Evolutionary conservation across 2,797 vertebrate genomes (phyloP).

Genomic region (Halcyon leucocephala): DNA sequence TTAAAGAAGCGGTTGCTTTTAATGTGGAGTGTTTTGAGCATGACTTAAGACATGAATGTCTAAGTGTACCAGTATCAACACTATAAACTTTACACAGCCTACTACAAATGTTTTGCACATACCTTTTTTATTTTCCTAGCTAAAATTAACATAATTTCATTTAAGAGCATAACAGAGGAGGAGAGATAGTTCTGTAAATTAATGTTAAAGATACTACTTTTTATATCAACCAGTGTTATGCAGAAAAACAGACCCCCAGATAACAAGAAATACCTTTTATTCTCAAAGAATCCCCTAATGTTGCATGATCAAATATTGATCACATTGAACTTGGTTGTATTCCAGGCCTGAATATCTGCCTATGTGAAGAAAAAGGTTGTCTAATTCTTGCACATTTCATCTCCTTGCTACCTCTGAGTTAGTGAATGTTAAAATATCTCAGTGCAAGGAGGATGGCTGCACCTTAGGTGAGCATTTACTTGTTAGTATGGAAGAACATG

Average conservation of each 20-base stretch:
- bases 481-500: neutral
- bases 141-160: neutral
- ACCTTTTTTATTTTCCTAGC: neutral
- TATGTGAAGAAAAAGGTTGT: neutral
- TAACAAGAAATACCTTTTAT: neutral
- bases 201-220: neutral
- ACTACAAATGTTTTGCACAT: neutral
- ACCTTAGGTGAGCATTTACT: neutral
- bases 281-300: neutral
- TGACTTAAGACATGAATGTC: neutral
- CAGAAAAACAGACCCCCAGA: neutral
- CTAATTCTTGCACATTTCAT: neutral
- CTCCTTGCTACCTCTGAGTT: neutral
- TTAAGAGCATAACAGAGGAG: neutral
- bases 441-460: neutral
- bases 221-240: neutral
- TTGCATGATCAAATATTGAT: neutral
- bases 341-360: neutral
- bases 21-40: neutral
- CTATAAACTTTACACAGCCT: neutral
- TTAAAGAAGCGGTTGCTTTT: constrained; percentile 1
- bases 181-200: neutral
- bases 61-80: neutral
- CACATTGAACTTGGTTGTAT: neutral
- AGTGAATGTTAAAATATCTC: neutral